phyloP scores from a whole-genome alignment of 2,888 invertebrate species.

The Stenolophus ochropezus region DNA sequence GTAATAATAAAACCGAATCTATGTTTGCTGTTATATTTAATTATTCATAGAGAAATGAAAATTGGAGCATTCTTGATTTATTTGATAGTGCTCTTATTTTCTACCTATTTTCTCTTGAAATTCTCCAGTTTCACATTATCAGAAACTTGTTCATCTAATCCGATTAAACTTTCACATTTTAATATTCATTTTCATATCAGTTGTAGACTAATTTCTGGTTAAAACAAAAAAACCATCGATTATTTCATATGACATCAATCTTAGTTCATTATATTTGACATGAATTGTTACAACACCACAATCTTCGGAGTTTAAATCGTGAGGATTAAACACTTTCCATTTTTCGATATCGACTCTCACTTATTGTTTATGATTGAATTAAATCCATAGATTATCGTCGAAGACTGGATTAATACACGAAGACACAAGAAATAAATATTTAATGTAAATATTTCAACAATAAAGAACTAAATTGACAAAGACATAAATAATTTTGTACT shows the following conservation, averaged over 20 bases:
- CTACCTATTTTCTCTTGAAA: not conserved
- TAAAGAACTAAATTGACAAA: too few species aligned
- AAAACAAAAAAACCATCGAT: not conserved
- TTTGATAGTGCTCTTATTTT: not conserved
- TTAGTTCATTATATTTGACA: slow-evolving; percentile 30
- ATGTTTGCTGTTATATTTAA: too few species aligned
- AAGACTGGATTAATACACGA: too few species aligned
- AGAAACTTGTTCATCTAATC: slow-evolving; percentile 14
- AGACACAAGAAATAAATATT: not conserved
- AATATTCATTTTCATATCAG: not conserved
- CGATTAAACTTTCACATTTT: slow-evolving; percentile 29
- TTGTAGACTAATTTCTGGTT: not conserved
- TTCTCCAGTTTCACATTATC: slow-evolving; percentile 2
- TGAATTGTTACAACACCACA: slow-evolving; percentile 22
- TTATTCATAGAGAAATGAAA: too few species aligned
- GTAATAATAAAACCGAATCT: too few species aligned
- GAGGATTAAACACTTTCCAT: slow-evolving; percentile 23
- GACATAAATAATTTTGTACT: too few species aligned
- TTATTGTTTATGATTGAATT: slow-evolving; percentile 25
- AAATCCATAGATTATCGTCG: not conserved
- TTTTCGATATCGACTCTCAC: slow-evolving; percentile 13
- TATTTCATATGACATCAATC: slow-evolving; percentile 32
- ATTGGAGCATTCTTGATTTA: not conserved
- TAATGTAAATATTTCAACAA: too few species aligned
- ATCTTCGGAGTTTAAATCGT: slow-evolving; percentile 21